Conservation (phyloP, 2,113 vertebrate genomes). For the Halcyon senegalensis region DNA sequence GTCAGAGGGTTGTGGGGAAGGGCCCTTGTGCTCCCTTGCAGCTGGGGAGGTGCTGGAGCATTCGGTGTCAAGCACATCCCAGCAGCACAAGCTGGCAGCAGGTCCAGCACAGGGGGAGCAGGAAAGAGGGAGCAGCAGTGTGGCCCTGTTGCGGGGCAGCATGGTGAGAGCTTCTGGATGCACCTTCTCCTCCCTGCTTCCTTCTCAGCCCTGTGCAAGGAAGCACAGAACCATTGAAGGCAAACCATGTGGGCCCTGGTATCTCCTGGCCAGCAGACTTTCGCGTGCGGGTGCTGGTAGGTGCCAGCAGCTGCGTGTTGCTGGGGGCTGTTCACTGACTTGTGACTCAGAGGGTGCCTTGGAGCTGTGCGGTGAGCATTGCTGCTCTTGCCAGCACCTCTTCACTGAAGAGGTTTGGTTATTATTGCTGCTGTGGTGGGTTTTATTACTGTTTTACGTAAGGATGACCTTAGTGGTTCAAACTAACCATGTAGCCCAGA, state of each 20-base stretch:
- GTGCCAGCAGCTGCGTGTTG: neutral
- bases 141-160: neutral
- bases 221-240: neutral
- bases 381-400: neutral
- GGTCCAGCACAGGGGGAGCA: neutral
- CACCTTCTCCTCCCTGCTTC: neutral
- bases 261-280: neutral
- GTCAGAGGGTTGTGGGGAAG: neutral
- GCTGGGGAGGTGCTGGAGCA: accelerated
- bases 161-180: neutral
- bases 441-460: neutral
- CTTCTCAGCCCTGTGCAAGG: neutral
- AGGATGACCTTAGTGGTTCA: neutral
- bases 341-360: neutral
- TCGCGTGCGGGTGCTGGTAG: neutral
- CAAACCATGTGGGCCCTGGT: neutral
- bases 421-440: neutral
- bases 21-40: neutral
- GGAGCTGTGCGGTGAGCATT: neutral
- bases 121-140: neutral
- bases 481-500: neutral
- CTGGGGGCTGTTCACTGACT: neutral
- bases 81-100: neutral
- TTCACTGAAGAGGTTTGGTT: neutral
- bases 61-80: neutral